Percentiles rank a stretch among this genome's conserved stretches.
Evolutionary conservation across 2,888 invertebrate genomes (phyloP).

Genomic region (Cephalotes varians): DNA sequence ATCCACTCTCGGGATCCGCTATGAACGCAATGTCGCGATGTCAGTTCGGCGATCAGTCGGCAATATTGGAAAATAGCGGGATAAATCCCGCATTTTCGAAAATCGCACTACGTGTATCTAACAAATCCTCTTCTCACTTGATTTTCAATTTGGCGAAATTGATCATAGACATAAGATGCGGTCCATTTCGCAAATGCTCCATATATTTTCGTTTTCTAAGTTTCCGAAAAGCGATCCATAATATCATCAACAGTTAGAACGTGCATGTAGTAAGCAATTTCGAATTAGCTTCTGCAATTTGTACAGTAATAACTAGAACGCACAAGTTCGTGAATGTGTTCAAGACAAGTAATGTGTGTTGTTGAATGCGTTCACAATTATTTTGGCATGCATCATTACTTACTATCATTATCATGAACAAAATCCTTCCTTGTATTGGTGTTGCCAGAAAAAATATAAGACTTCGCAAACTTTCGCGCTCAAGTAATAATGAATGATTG

Average conservation of each 20-base stretch:
- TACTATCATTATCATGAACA: neutral
- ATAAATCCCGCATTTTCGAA: conserved; percentile 25
- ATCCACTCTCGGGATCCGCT: conserved; percentile 44
- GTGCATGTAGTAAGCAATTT: neutral
- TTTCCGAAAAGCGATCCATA: neutral
- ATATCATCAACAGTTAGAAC: conserved; percentile 3
- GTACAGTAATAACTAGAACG: neutral
- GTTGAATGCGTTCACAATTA: neutral
- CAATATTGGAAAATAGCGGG: neutral
- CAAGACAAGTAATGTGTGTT: neutral
- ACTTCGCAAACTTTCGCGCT: neutral
- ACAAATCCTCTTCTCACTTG: neutral
- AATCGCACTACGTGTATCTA: neutral
- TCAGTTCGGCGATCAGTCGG: neutral
- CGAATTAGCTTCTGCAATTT: conserved; percentile 3
- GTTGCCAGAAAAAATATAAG: neutral
- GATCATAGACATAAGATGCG: neutral
- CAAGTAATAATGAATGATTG: neutral
- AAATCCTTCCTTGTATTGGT: neutral
- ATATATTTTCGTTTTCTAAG: conserved; percentile 9
- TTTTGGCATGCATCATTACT: neutral
- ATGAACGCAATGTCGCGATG: neutral
- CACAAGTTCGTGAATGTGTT: conserved; percentile 1
- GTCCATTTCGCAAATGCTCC: neutral
- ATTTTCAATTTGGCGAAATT: neutral